A percentile compares a stretch with the other conserved stretches of the same genome.
Evolutionary conservation across 2,797 vertebrate genomes (phyloP).

Genomic region (Liasis olivaceus): DNA sequence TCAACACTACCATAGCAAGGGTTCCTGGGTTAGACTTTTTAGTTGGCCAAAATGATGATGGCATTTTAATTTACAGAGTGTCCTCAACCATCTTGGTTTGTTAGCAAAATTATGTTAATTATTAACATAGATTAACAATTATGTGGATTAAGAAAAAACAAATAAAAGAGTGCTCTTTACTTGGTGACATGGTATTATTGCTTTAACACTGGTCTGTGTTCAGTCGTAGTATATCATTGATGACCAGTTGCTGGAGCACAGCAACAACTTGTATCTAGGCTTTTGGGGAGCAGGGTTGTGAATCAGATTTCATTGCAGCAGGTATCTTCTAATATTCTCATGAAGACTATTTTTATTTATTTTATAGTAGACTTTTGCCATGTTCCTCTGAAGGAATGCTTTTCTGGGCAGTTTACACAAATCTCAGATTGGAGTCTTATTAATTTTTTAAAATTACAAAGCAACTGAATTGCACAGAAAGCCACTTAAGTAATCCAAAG

Average conservation of each 20-base stretch:
- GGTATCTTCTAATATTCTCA: not conserved
- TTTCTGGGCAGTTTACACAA: not conserved
- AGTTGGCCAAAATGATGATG: not conserved
- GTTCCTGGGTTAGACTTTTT: not conserved
- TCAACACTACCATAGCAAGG: not conserved
- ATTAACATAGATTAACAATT: not conserved
- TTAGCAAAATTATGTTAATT: not conserved
- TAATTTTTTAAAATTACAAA: not conserved
- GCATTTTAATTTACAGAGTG: not conserved
- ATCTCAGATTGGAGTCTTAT: not conserved
- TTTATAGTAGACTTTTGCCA: not conserved
- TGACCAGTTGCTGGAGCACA: not conserved
- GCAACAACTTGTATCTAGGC: not conserved
- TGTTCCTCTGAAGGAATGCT: not conserved
- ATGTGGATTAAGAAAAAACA: not conserved
- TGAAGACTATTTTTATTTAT: not conserved
- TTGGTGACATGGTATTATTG: not conserved
- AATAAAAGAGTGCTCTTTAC: not conserved
- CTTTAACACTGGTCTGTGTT: not conserved
- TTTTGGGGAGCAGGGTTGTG: not conserved
- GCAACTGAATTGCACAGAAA: not conserved
- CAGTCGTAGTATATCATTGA: not conserved
- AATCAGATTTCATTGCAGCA: not conserved
- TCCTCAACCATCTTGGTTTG: not conserved
- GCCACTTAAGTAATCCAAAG: not conserved